A percentile compares a stretch with the other conserved stretches of the same genome.
phyloP scores from a whole-genome alignment of 2,113 vertebrate species.

The Corythaeola cristata region DNA sequence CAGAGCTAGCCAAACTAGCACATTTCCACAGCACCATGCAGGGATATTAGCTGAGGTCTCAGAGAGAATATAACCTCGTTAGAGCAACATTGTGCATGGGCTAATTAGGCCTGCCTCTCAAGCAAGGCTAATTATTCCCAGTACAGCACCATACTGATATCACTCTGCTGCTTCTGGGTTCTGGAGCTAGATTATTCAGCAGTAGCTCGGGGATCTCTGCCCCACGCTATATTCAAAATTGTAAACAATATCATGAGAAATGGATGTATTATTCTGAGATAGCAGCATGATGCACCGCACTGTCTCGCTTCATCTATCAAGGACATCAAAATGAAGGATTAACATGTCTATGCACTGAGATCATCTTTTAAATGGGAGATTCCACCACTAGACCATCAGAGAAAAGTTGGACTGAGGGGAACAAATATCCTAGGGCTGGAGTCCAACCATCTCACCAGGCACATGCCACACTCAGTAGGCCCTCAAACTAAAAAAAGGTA shows the following conservation, averaged over 20 bases:
- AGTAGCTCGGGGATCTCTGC: constrained; percentile 4
- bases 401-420: neutral
- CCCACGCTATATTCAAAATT: neutral
- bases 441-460: neutral
- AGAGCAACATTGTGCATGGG: constrained; percentile 41
- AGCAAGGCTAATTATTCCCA: constrained; percentile 66
- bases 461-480: neutral
- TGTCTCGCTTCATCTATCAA: neutral
- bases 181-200: constrained; percentile 18
- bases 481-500: neutral
- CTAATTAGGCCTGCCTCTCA: constrained; percentile 62
- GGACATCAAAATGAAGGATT: constrained; percentile 9
- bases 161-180: neutral
- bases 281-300: neutral
- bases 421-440: neutral
- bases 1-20: neutral
- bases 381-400: neutral
- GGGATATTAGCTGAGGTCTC: constrained; percentile 53
- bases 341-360: neutral
- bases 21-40: constrained; percentile 38
- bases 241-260: constrained; percentile 40
- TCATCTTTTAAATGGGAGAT: neutral
- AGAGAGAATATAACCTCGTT: constrained; percentile 55
- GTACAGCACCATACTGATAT: constrained; percentile 37
- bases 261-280: neutral